phyloP scores from a whole-genome alignment of 1,140 invertebrate species.

The Trichonephila clavata region DNA sequence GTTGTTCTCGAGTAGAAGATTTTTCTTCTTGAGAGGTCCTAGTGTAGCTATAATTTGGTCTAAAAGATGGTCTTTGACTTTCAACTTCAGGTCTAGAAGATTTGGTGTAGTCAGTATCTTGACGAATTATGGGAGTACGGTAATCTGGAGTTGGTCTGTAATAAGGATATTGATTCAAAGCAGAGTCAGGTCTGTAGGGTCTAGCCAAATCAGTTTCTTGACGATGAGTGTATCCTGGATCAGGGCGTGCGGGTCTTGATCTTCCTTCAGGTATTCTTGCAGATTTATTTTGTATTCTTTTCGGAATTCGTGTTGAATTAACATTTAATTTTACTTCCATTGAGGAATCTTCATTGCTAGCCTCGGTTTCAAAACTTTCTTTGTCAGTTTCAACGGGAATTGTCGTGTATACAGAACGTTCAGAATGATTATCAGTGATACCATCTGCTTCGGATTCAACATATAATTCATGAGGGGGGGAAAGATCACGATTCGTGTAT shows the following conservation, averaged over 20 bases:
- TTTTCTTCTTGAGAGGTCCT: conserved; percentile 3
- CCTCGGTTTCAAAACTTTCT: background rate
- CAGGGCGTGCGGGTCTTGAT: conserved; percentile 53
- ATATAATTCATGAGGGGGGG: background rate
- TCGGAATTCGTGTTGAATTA: conserved; percentile 35
- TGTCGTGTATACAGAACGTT: background rate
- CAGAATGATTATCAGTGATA: background rate
- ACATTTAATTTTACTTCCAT: background rate
- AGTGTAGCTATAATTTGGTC: conserved; percentile 33
- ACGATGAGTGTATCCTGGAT: conserved; percentile 44
- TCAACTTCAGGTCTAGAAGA: conserved; percentile 48
- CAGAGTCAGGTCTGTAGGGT: conserved; percentile 68
- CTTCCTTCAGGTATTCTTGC: conserved; percentile 33
- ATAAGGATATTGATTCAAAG: conserved; percentile 65
- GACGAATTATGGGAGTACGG: conserved; percentile 55
- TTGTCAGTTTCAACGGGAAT: background rate
- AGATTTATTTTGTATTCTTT: conserved; percentile 44
- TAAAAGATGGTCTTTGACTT: conserved; percentile 8
- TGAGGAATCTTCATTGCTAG: background rate
- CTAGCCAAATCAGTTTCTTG: conserved; percentile 20
- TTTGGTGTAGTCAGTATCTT: conserved; percentile 50
- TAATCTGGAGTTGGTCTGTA: conserved; percentile 66
- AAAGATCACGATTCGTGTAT: background rate
- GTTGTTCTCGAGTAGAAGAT: background rate
- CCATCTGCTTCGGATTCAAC: background rate